Percentiles rank a stretch among this genome's conserved stretches.
Evolutionary conservation across 2,888 invertebrate species (phyloP).

Genomic region (Desoria tigrina): DNA sequence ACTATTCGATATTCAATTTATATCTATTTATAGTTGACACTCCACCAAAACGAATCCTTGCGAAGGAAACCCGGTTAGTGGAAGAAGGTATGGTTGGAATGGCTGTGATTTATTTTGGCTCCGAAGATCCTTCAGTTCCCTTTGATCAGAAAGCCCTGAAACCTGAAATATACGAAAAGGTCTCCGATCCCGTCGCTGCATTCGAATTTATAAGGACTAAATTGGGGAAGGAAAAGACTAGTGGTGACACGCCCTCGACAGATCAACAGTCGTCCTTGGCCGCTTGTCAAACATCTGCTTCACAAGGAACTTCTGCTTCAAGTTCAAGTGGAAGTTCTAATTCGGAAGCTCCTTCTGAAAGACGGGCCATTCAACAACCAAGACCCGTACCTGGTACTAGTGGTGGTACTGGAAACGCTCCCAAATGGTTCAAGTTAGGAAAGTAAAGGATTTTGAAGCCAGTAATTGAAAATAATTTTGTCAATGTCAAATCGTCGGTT

Average conservation of each 20-base stretch:
- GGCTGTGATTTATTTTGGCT: conserved; percentile 73
- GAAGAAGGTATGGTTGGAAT: conserved; percentile 77
- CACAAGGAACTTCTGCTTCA: conserved; percentile 16
- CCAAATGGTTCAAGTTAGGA: conserved; percentile 44
- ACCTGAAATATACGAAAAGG: conserved; percentile 27
- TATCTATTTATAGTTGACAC: conserved; percentile 79
- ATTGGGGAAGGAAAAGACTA: conserved; percentile 19
- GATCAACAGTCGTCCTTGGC: too few species aligned
- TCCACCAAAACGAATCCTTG: conserved; percentile 74
- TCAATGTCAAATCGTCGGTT: too few species aligned
- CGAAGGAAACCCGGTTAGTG: conserved; percentile 65
- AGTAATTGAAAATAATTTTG: background rate
- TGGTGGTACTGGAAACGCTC: conserved; percentile 34
- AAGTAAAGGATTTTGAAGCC: background rate
- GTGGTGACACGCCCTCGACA: too few species aligned
- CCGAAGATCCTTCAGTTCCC: conserved; percentile 16
- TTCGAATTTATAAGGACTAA: conserved; percentile 30
- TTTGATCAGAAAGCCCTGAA: conserved; percentile 17
- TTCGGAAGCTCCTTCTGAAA: too few species aligned
- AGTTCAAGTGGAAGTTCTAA: conserved; percentile 1
- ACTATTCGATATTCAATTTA: too few species aligned
- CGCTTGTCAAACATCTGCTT: too few species aligned
- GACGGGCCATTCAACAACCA: conserved; percentile 16
- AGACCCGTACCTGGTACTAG: conserved; percentile 1
- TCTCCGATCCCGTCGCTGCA: conserved; percentile 36